These are phyloP conservation scores for Tenthredo amoena DNA, from an alignment of 2,888 invertebrate species.

Conservation along the genomic window DNA sequence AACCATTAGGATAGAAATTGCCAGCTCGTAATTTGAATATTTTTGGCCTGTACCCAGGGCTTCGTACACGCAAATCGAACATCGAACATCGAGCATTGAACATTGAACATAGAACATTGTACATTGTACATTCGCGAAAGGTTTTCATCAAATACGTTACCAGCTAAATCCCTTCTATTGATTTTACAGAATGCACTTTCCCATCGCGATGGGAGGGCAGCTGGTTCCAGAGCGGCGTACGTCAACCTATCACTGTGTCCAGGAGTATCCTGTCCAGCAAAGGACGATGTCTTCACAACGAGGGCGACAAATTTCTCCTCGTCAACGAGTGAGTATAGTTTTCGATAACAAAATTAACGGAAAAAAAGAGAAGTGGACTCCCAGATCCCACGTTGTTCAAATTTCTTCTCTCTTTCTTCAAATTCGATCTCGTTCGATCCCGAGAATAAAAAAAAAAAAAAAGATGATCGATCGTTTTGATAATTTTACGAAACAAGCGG, in stretches of 20 bases:
- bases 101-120: neutral
- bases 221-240: conserved; percentile 95
- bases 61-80: neutral
- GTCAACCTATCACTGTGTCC: conserved; percentile 91
- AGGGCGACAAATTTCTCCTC: conserved; percentile 93
- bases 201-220: conserved; percentile 92
- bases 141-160: neutral
- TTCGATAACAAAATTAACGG: neutral
- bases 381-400: neutral
- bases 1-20: conserved; percentile 9
- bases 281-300: conserved; percentile 90
- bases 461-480: neutral
- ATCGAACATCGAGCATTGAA: neutral
- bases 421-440: neutral
- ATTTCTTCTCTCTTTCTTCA: neutral
- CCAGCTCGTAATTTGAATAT: neutral
- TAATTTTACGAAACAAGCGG: neutral
- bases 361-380: neutral
- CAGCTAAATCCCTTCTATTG: neutral
- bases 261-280: conserved; percentile 91
- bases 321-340: conserved; percentile 91
- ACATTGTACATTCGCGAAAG: neutral
- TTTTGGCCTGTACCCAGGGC: neutral
- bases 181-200: conserved; percentile 86
- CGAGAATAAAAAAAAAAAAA: neutral